A percentile compares a stretch with the other conserved stretches of the same genome.
phyloP scores from a whole-genome alignment of 2,888 invertebrate genomes.

The Omphaloscelis lunosa region DNA sequence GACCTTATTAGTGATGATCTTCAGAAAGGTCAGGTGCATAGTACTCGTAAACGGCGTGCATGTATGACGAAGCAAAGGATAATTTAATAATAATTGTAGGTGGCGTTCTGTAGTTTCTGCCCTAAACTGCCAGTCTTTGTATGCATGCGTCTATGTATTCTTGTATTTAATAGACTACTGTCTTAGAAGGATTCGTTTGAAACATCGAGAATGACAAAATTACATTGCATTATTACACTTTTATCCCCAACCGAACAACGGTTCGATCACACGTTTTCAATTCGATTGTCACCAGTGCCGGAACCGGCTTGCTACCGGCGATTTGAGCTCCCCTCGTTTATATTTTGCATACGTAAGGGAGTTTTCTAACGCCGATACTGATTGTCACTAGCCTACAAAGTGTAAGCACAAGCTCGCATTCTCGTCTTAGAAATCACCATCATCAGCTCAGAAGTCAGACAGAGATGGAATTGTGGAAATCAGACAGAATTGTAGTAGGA shows the following conservation, averaged over 20 bases:
- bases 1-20: background rate
- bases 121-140: too few species aligned
- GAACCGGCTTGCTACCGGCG: background rate
- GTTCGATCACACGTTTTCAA: background rate
- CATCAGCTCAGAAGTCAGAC: background rate
- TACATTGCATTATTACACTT: background rate
- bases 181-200: background rate
- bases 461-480: background rate
- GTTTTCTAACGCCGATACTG: background rate
- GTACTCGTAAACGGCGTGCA: background rate
- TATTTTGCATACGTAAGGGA: background rate
- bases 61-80: background rate
- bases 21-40: background rate
- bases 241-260: background rate
- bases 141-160: too few species aligned
- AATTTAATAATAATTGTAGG: background rate
- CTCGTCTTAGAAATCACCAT: background rate
- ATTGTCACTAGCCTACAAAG: background rate
- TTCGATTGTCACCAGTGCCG: background rate
- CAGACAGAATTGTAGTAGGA: background rate
- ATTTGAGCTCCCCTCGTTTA: background rate
- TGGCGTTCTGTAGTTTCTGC: background rate
- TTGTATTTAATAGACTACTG: background rate
- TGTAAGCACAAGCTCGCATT: background rate
- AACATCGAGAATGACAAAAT: background rate